These are phyloP conservation scores for Listronotus bonariensis DNA, from an alignment of 1,140 invertebrate species.

Conservation along the genomic window DNA sequence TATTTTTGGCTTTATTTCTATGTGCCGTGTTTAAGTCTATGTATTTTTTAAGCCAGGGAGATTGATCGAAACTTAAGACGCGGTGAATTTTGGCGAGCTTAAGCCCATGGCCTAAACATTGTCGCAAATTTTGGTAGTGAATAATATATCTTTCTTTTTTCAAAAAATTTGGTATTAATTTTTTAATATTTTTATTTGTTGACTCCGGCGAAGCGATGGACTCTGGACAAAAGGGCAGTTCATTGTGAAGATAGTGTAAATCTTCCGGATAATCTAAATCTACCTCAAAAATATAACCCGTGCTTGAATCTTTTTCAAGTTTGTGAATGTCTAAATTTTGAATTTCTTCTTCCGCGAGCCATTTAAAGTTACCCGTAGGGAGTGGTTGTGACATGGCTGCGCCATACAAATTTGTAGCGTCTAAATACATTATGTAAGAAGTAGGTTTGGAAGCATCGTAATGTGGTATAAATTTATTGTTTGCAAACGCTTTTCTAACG, in stretches of 20 bases:
- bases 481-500: no score
- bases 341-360: no score
- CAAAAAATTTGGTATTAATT: constrained; percentile 55
- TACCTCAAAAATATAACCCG: no score
- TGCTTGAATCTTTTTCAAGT: no score
- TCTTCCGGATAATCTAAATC: constrained; percentile 50
- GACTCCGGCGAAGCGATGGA: constrained; percentile 26
- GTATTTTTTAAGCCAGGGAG: constrained; percentile 51
- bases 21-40: constrained; percentile 53
- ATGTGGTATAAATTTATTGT: no score
- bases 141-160: no score
- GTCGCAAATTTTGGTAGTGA: constrained; percentile 53
- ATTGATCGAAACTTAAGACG: constrained; percentile 47
- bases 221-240: constrained; percentile 55
- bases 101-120: constrained; percentile 49
- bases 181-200: constrained; percentile 48
- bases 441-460: no score
- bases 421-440: no score
- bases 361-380: no score
- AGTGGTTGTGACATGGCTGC: no score
- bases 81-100: constrained; percentile 50
- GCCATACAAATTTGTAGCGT: no score
- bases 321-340: no score
- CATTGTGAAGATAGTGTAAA: constrained; percentile 50
- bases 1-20: constrained; percentile 46